Percentiles rank a stretch among this genome's conserved stretches.
Conservation (phyloP, 2,113 vertebrate species). For the Semicossyphus pulcher region DNA sequence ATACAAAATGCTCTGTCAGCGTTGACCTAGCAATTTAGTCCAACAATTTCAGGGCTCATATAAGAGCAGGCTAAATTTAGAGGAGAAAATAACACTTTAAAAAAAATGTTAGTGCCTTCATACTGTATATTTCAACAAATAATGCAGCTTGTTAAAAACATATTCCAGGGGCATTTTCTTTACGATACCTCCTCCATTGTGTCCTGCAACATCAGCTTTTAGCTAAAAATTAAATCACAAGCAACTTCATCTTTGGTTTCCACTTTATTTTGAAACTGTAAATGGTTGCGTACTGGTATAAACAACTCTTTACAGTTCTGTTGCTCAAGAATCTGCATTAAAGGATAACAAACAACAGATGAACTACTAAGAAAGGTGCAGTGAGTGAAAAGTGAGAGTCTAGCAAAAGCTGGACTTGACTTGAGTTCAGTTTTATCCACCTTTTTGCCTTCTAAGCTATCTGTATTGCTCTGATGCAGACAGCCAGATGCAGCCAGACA, state of each 20-base stretch:
- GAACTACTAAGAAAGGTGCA: neutral
- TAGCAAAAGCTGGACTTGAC: neutral
- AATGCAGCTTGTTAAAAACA: too few species aligned
- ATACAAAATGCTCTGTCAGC: constrained; percentile 65
- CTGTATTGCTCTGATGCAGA: neutral
- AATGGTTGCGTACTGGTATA: neutral
- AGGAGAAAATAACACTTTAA: too few species aligned
- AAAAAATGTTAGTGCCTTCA: neutral
- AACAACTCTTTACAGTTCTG: neutral
- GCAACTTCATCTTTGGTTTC: neutral
- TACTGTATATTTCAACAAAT: too few species aligned
- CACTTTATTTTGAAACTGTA: neutral
- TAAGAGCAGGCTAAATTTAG: too few species aligned
- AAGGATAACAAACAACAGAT: neutral
- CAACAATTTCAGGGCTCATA: constrained; percentile 19
- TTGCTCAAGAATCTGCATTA: neutral
- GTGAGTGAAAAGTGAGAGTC: neutral
- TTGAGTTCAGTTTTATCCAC: neutral
- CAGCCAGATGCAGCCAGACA: neutral
- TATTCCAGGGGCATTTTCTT: too few species aligned
- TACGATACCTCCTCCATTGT: too few species aligned
- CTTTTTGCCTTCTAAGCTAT: neutral
- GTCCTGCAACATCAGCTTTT: too few species aligned
- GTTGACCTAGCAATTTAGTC: constrained; percentile 39
- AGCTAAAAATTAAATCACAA: too few species aligned